Evolutionary conservation across 2,797 vertebrate species (phyloP), one percentile per base, ranked within the genome.

Genomic region (Intellagama lesueurii): DNA sequence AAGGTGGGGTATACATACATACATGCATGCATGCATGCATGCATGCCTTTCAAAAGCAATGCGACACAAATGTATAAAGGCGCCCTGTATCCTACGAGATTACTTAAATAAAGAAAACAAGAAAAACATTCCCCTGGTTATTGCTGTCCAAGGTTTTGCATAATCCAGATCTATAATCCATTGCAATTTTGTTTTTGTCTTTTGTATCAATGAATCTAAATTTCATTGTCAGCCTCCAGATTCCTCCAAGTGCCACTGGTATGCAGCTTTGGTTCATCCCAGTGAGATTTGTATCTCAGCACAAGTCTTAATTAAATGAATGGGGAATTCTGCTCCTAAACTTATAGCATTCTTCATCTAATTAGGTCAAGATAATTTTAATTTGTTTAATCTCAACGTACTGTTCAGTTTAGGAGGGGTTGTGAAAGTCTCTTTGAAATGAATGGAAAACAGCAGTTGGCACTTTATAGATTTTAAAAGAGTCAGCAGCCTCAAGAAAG

Each of bases 241-340:
- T n/a, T 86, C 26, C 32, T 77, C 60, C 30, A 78, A n/a, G 28
- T 66, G 17, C 9, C 60, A 64, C 52, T 76, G 16, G 32, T 35
- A 75, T 76, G 32, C 14, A 1, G 1, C 26, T 26, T 76, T 49
- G 16, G 40, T 77, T 86, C 35, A 56, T 86, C 76, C 47, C 56
- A 66, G 14, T 64, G 35, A 64, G 73, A 17, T 24, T 82, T 82
- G 12, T 44, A 40, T 24, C 30, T 86, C 4, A 32, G 44, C 44
- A 75, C 77, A 68, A 78, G 9, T 35, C 64, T 77, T 77, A 73
- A 86, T 73, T 28, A n/a, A 60, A 28, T 64, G 73, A 86, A 66
- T 86, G 14, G 4, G 56, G 89, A 77, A 78, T 24, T 89, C 60
- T 60, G 83, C 28, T 89, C n/a, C 0, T 44, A 87, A 87, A n/a